Base-by-base conservation (phyloP, 2,113 vertebrate genomes). In the Nasalis larvatus region DNA sequence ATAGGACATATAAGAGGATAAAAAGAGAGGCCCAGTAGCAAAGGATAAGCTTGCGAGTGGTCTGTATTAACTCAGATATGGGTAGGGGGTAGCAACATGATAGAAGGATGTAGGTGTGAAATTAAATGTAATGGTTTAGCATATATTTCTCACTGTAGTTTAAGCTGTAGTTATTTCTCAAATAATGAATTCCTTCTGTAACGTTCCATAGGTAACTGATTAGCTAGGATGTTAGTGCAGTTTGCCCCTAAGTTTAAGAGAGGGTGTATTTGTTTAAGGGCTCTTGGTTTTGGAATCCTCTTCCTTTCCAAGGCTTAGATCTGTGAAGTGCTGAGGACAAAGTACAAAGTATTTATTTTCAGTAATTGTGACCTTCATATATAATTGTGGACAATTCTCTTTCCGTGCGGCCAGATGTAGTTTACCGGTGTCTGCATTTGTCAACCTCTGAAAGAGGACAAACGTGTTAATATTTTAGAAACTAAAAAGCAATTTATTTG, bases 71-170 rank as follows among this genome's bases (percentile, higher is more conserved):
- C 35, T 52, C 12, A 49, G 56, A 32, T 40, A 37, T 27, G 35
- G 20, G 8, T 1, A 1, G 0, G 3, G 17, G 11, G 27, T n/a
- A 25, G 11, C 25, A 27, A 11, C 37, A 10, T 37, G n/a, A 0
- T 52, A 25, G 60, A 86, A 86, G 45, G 47, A 9, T 80, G 20
- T 52, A 4, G 14, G 18, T 85, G 35, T 71, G 68, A 71, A 40
- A 73, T 63, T 30, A 32, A 63, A 63, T 63, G 12, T 63, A 63
- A 63, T 63, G 60, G 60, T 63, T 63, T 13, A 30, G 60, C 60
- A 54, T 45, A 6, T 14, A 42, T 23, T 74, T 40, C 54, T 89
- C 58, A 25, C 16, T 71, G 9, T 9, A 6, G 25, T 71, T 91
- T 47, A 73, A 78, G 14, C 58, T 66, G 40, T 56, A 3, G 32